A percentile compares a stretch with the other conserved stretches of the same genome.
phyloP scores from a whole-genome alignment of 2,113 vertebrate species.

The Pluvianellus socialis region DNA sequence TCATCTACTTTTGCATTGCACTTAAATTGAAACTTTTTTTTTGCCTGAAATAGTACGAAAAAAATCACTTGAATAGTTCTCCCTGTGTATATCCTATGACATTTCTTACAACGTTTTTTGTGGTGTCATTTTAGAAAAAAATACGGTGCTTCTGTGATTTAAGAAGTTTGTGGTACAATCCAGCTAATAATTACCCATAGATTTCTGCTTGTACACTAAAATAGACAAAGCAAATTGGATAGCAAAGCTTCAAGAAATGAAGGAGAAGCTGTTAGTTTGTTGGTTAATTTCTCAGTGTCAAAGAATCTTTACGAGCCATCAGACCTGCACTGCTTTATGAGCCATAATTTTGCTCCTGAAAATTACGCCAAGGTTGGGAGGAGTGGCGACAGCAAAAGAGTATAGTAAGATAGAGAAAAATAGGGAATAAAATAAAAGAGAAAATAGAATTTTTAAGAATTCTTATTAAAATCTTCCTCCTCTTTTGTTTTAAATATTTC shows the following conservation, averaged over 20 bases:
- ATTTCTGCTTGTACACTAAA: background rate
- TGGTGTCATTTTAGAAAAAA: background rate
- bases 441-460: background rate
- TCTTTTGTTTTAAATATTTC: background rate
- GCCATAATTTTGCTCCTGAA: background rate
- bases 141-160: background rate
- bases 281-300: background rate
- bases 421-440: background rate
- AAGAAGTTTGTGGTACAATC: background rate
- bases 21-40: background rate
- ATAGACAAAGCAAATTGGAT: background rate
- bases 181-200: background rate
- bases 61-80: background rate
- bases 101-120: background rate
- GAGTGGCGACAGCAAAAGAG: background rate
- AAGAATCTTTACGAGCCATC: background rate
- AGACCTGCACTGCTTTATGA: background rate
- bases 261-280: background rate
- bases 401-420: background rate
- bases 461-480: background rate
- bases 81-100: background rate
- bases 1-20: background rate
- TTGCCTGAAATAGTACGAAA: background rate
- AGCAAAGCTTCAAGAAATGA: background rate
- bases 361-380: background rate